Base-by-base conservation (phyloP, 2,888 invertebrate genomes). In the Ochropleura leucogaster region DNA sequence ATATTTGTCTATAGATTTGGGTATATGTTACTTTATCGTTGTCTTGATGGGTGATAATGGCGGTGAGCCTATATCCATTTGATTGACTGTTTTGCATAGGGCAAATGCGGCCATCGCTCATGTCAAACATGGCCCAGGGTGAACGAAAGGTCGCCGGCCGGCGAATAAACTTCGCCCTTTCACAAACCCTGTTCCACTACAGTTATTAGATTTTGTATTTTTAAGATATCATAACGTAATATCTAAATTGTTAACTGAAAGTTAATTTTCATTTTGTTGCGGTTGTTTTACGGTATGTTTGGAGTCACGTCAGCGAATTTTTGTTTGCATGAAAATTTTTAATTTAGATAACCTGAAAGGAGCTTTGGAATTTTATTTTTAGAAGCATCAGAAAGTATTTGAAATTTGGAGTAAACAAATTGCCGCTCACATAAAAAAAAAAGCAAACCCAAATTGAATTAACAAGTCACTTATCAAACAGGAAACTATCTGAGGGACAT, bases 191-290 rank as follows among this genome's bases (percentile, higher is more conserved):
- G 72, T 64, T 77, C 68, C 55, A 57, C n/a, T 64, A 42, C 53
- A 55, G 68, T 70, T 64, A 71, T 67, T 68, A 73, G 51, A 70
- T 42, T 63, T 60, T 68, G 77, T 84, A 64, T 74, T 83, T 76
- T 83, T 68, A 75, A 73, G 69, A 71, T 74, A 84, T 86, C 72
- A 83, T 63, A 69, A 69, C 73, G 44, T 70, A 47, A 73, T 70
- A 79, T 83, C 72, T 79, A 69, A 85, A 82, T 74, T 77, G 68
- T 44, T 77, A 71, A 55, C 65, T 55, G 18, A 64, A 73, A 82
- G 70, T 67, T 64, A 68, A 79, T 78, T 76, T 74, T 69, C 60
- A 44, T 69, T 77, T 46, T 30, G 68, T 53, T 74, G 66, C 53
- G 82, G 68, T 79, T 74, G 16, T 74, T 81, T 64, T 65, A 81